A percentile compares a stretch with the other conserved stretches of the same genome.
These are phyloP conservation scores for Schizopygopsis pylzovi DNA, from an alignment of 2,797 vertebrate genomes.

Conservation along the genomic window DNA sequence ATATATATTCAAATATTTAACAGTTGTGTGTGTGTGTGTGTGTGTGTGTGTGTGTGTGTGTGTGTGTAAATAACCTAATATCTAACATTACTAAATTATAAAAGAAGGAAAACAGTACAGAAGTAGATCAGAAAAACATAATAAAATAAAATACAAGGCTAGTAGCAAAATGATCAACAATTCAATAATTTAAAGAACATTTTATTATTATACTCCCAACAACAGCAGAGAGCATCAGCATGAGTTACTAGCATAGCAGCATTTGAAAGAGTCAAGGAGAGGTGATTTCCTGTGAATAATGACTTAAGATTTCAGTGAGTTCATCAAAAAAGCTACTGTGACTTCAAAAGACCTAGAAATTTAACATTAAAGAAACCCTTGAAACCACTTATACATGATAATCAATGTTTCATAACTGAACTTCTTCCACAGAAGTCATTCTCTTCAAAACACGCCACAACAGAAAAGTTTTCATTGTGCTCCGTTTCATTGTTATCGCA, in stretches of 20 bases:
- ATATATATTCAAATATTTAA: too few species aligned
- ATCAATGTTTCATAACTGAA: slow-evolving; percentile 3
- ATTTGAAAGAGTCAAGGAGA: background rate
- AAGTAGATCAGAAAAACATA: background rate
- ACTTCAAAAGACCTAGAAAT: slow-evolving; percentile 15
- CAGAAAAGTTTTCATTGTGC: background rate
- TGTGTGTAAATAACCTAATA: too few species aligned
- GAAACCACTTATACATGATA: background rate
- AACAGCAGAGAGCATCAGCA: background rate
- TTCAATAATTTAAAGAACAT: background rate
- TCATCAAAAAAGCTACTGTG: background rate
- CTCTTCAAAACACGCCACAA: background rate
- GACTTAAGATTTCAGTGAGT: background rate
- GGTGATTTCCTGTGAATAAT: background rate
- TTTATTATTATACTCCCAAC: background rate
- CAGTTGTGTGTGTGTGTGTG: background rate
- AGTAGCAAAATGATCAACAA: too few species aligned
- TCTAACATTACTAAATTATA: background rate
- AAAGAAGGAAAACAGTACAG: background rate
- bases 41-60: background rate
- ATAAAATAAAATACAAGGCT: too few species aligned
- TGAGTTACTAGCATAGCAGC: background rate
- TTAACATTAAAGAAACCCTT: background rate
- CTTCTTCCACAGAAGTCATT: background rate
- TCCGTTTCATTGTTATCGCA: background rate